Base-by-base conservation (phyloP, 2,797 vertebrate species). In the Neomorphus geoffroyi region DNA sequence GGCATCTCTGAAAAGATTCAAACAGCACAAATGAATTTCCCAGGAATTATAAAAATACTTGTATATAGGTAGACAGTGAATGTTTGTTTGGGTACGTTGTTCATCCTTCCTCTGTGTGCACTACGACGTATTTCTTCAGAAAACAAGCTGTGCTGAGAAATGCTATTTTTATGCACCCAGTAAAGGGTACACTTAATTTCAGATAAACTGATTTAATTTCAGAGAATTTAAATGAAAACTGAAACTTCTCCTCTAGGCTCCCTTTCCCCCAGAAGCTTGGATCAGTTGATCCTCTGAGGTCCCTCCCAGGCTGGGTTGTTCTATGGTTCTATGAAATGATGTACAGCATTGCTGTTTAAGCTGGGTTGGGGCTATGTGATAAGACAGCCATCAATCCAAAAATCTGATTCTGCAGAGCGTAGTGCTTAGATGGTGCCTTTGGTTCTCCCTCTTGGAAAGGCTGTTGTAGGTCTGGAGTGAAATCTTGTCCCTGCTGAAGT, bases 401-500 rank as follows among this genome's bases (percentile, higher is more conserved):
- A 28, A 16, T 23, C 48, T 30, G 23, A 7, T 13, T n/a, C 18
- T 50, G 46, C 24, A 11, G 26, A 24, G 12, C 0, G 10, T 4
- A 3, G 11, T 1, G 45, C 22, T 26, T 13, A 8, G 22, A 3
- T 5, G 45, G 4, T 5, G 11, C 1, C 2, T 8, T 4, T n/a
- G 32, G 2, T 14, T 23, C 11, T 58, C 27, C 28, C n/a, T n/a
- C n/a, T n/a, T n/a, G n/a, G n/a, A n/a, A n/a, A n/a, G n/a, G n/a
- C n/a, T 0, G 11, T 2, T 24, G 72, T 6, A 33, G 15, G 1
- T 9, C 23, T 37, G 45, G 45, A 57, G 10, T 66, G 35, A 18
- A 41, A 37, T 14, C 21, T 66, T 26, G 32, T 13, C 28, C 50
- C 32, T 30, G 45, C 35, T 50, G 58, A 5, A 11, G 24, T 10